Percentiles rank a stretch among this genome's conserved stretches.
These are phyloP conservation scores for Rotaria macrura DNA, from an alignment of 2,888 invertebrate species.

Conservation along the genomic window DNA sequence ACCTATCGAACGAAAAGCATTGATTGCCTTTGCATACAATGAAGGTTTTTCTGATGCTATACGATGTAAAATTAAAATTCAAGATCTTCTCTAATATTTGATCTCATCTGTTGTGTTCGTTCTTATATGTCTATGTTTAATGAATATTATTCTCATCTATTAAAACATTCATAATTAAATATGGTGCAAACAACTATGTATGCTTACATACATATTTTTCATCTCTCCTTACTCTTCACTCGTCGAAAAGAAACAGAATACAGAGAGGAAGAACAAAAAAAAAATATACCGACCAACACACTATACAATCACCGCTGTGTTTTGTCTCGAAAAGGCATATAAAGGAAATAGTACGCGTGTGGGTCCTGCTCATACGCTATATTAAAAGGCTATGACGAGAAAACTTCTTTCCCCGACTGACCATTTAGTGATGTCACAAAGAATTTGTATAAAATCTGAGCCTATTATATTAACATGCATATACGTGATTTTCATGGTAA, in stretches of 20 bases:
- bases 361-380: background rate
- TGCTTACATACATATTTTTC: too few relatives aligned
- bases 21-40: background rate
- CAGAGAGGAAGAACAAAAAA: background rate
- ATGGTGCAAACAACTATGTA: too few relatives aligned
- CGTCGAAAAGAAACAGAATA: background rate
- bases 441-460: background rate
- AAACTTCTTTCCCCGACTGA: background rate
- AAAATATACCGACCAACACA: background rate
- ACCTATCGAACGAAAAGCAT: background rate
- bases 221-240: background rate
- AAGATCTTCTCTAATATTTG: background rate
- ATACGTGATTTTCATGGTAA: too few relatives aligned
- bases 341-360: background rate
- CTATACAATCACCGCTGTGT: background rate
- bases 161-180: background rate
- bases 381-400: background rate
- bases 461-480: too few relatives aligned
- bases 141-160: background rate
- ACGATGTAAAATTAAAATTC: constrained; percentile 1
- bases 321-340: background rate
- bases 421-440: background rate
- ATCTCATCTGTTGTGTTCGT: background rate
- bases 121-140: background rate
- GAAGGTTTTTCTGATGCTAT: constrained; percentile 8